Evolutionary conservation across 2,113 vertebrate species (phyloP).

Genomic region (Cyanoderma ruficeps): DNA sequence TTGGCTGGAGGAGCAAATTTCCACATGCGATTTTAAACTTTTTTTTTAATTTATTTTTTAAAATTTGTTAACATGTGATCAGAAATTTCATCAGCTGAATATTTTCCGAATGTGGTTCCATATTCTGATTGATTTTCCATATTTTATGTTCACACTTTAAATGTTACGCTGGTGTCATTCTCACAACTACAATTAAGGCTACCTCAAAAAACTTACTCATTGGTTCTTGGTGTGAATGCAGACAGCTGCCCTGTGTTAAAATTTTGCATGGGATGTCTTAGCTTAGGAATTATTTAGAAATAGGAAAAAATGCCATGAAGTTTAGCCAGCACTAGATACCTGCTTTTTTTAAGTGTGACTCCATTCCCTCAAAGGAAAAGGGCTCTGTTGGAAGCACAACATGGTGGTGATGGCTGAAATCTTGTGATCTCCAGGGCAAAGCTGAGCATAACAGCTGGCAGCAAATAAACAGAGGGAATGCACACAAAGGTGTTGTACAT

Average conservation of each 20-base stretch:
- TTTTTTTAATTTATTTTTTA: background rate
- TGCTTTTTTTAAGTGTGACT: background rate
- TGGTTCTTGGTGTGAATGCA: background rate
- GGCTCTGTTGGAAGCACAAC: background rate
- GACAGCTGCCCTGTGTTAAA: background rate
- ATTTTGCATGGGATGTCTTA: background rate
- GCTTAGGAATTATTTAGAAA: constrained; percentile 1
- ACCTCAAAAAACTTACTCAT: constrained; percentile 8
- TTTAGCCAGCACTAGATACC: background rate
- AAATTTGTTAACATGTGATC: background rate
- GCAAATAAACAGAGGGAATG: background rate
- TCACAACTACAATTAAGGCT: constrained; percentile 31
- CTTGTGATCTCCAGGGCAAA: background rate
- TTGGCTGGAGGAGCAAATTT: constrained; percentile 21
- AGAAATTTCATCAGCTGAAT: constrained; percentile 35
- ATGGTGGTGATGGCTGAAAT: background rate
- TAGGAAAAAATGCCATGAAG: background rate
- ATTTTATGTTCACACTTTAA: constrained; percentile 61
- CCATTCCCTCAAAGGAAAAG: background rate
- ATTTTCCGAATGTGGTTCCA: constrained; percentile 42
- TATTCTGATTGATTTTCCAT: constrained; percentile 52
- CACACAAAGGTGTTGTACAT: background rate
- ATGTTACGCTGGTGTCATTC: constrained; percentile 13
- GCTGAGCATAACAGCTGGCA: background rate
- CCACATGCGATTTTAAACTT: background rate